Conservation (phyloP, 2,797 vertebrate genomes). For the Enteromius unitaeniatus region DNA sequence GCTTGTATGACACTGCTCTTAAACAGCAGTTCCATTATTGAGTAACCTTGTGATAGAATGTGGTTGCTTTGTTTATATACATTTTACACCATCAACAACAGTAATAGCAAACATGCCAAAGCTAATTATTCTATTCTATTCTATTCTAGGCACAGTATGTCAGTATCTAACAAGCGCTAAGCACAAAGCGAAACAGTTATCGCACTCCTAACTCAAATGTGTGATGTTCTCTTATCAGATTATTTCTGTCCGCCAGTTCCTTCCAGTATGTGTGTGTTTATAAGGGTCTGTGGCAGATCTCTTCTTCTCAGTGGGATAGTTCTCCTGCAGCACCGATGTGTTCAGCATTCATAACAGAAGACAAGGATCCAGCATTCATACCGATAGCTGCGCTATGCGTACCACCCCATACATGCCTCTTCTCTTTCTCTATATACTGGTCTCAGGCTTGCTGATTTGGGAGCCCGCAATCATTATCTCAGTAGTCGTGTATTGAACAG, state of each 20-base stretch:
- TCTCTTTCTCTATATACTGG: slow-evolving; percentile 7
- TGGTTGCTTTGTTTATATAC: background rate
- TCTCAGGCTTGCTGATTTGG: slow-evolving; percentile 32
- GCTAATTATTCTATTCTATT: background rate
- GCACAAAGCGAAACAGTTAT: slow-evolving; percentile 16
- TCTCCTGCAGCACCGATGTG: slow-evolving; percentile 62
- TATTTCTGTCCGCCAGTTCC: slow-evolving; percentile 16
- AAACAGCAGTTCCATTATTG: background rate
- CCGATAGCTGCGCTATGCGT: slow-evolving; percentile 49
- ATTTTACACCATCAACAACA: background rate
- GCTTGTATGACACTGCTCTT: background rate
- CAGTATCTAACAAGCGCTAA: slow-evolving; percentile 12
- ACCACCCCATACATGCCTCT: background rate
- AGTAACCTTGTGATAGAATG: background rate
- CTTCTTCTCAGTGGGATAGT: slow-evolving; percentile 42
- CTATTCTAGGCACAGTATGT: background rate
- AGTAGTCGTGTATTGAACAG: background rate
- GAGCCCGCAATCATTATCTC: slow-evolving; percentile 19
- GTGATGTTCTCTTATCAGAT: slow-evolving; percentile 27
- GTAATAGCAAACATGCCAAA: background rate
- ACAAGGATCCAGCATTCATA: slow-evolving; percentile 67
- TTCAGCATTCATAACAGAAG: slow-evolving; percentile 69
- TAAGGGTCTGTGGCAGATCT: slow-evolving; percentile 48
- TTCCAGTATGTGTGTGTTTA: slow-evolving; percentile 60
- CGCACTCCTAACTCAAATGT: slow-evolving; percentile 25